Percentiles rank a stretch among this genome's conserved stretches.
These are phyloP conservation scores for Ceramica pisi DNA, from an alignment of 2,888 invertebrate genomes.

Conservation along the genomic window DNA sequence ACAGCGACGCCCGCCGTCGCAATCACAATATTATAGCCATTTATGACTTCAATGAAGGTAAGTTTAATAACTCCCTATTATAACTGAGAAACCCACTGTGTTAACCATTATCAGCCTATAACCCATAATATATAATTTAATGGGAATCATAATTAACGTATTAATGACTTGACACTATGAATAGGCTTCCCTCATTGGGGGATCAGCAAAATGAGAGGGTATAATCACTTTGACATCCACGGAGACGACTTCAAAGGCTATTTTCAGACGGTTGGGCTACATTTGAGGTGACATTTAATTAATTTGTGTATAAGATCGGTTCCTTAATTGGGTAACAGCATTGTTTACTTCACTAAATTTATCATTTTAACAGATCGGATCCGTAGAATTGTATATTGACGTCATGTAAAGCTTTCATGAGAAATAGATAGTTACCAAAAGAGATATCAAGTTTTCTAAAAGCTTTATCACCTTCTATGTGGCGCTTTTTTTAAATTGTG, in stretches of 20 bases:
- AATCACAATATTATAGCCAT: background rate
- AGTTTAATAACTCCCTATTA: background rate
- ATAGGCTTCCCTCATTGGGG: constrained; percentile 15
- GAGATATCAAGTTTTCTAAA: too few species aligned
- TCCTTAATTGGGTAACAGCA: background rate
- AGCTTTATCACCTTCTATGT: too few species aligned
- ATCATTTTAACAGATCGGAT: background rate
- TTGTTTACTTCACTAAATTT: background rate
- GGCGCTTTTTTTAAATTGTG: too few species aligned
- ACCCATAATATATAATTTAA: constrained; percentile 20
- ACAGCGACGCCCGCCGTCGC: background rate
- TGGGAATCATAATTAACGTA: constrained; percentile 28
- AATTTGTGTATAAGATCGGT: constrained; percentile 1
- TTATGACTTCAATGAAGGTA: background rate
- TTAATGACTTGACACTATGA: constrained; percentile 30
- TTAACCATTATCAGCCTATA: constrained; percentile 21
- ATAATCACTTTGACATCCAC: constrained; percentile 28
- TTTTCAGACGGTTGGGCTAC: background rate
- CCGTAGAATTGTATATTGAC: too few species aligned
- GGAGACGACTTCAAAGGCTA: constrained; percentile 20
- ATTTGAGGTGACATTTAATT: constrained; percentile 1
- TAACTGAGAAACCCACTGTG: constrained; percentile 7
- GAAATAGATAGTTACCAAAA: too few species aligned
- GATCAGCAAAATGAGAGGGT: constrained; percentile 30
- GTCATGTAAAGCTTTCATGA: too few species aligned